phyloP scores from a whole-genome alignment of 2,113 vertebrate species.

The Dinomys branickii region DNA sequence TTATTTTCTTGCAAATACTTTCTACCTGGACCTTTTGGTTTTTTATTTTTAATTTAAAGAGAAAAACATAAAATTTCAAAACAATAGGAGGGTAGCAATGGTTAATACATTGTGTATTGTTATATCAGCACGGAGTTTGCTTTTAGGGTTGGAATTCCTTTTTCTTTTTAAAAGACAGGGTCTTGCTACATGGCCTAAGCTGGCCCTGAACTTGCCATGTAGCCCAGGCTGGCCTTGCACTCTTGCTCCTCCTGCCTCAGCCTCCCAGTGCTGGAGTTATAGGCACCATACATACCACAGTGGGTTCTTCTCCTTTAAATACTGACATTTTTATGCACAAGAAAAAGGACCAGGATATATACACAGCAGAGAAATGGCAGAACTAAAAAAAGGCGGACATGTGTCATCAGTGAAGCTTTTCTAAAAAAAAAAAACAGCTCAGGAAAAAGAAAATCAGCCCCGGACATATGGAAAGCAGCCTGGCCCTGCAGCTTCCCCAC shows the following conservation, averaged over 20 bases:
- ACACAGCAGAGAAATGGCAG: background rate
- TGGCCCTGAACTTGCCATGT: background rate
- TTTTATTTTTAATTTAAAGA: too few relatives aligned
- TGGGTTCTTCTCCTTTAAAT: background rate
- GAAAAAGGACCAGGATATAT: background rate
- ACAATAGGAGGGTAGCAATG: too few relatives aligned
- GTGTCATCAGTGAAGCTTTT: background rate
- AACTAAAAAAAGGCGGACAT: background rate
- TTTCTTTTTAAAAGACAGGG: background rate
- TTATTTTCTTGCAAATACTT: background rate
- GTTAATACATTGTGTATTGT: too few relatives aligned
- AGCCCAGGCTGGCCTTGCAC: background rate
- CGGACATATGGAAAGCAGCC: background rate
- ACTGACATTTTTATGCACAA: background rate
- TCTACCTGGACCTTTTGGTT: background rate
- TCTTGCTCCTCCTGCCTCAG: background rate
- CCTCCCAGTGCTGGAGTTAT: background rate
- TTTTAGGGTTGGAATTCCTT: background rate
- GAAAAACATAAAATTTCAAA: too few relatives aligned
- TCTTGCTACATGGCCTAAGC: background rate
- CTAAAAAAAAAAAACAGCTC: background rate
- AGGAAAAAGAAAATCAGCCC: background rate
- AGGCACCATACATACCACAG: background rate
- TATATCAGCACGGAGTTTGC: background rate
- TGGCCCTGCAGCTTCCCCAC: fast-evolving